Conservation (phyloP, 2,113 vertebrate species). For the Nibea albiflora region DNA sequence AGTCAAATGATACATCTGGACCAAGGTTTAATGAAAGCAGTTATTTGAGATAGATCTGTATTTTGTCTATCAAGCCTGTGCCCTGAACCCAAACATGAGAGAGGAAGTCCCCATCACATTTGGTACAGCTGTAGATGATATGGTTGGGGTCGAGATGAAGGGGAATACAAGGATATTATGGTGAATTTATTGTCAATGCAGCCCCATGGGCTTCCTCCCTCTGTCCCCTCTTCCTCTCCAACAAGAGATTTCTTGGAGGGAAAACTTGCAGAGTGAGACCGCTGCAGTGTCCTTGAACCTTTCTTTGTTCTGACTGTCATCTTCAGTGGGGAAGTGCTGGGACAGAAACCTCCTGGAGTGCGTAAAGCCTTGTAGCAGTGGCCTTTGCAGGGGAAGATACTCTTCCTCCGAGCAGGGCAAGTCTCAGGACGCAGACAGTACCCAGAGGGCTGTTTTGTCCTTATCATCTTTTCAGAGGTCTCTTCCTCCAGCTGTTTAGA, state of each 20-base stretch:
- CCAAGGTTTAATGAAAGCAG: conserved; percentile 52
- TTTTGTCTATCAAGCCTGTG: conserved; percentile 56
- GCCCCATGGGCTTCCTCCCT: conserved; percentile 36
- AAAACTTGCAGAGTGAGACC: conserved; percentile 24
- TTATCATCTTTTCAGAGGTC: conserved; percentile 40
- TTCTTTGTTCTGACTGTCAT: conserved; percentile 51
- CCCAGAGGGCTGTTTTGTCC: conserved; percentile 42
- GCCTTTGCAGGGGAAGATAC: conserved; percentile 25
- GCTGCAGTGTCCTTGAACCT: conserved; percentile 44
- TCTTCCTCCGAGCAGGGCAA: conserved; percentile 10
- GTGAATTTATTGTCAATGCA: conserved; percentile 51
- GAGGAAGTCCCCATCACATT: conserved; percentile 43
- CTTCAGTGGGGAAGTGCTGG: conserved; percentile 7
- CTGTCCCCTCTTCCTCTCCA: conserved; percentile 34
- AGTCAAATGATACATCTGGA: conserved; percentile 55
- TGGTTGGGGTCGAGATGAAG: conserved; percentile 12
- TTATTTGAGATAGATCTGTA: conserved; percentile 56
- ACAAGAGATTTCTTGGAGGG: conserved; percentile 6
- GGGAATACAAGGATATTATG: conserved; percentile 29
- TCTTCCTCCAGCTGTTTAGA: conserved; percentile 62
- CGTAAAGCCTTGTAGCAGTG: conserved; percentile 18
- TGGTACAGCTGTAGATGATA: conserved; percentile 20
- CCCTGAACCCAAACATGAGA: conserved; percentile 56
- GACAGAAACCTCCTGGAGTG: conserved; percentile 49
- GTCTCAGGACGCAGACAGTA: conserved; percentile 40